These are phyloP conservation scores for Anabacerthia variegaticeps DNA, from an alignment of 2,797 vertebrate genomes.

Conservation along the genomic window DNA sequence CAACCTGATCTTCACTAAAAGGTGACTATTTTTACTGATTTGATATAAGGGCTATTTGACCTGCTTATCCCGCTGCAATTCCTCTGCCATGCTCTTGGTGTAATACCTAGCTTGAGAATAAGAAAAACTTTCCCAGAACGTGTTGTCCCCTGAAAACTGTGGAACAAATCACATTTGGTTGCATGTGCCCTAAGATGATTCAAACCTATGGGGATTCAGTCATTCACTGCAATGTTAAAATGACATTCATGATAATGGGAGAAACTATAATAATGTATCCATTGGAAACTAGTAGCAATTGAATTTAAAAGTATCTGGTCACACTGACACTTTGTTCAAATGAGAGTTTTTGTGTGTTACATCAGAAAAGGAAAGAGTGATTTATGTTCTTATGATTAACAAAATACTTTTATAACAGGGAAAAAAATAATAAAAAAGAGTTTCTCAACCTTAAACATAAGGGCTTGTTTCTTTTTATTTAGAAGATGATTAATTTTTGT, in stretches of 20 bases:
- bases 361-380: not conserved
- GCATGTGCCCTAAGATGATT: not conserved
- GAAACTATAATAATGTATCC: not conserved
- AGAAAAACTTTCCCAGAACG: not conserved
- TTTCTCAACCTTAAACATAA: not conserved
- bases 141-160: not conserved
- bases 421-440: fast-evolving
- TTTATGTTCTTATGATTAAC: not conserved
- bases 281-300: not conserved
- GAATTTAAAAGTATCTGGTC: not conserved
- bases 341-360: not conserved
- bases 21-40: not conserved
- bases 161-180: not conserved
- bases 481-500: not conserved
- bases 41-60: not conserved
- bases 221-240: not conserved
- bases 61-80: not conserved
- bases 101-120: not conserved
- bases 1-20: not conserved
- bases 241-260: fast-evolving
- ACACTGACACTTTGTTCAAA: not conserved
- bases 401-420: not conserved
- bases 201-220: not conserved
- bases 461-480: fast-evolving
- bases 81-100: not conserved